These are phyloP conservation scores for Telmatochromis brachygnathus DNA, from an alignment of 2,113 vertebrate species.

Conservation along the genomic window DNA sequence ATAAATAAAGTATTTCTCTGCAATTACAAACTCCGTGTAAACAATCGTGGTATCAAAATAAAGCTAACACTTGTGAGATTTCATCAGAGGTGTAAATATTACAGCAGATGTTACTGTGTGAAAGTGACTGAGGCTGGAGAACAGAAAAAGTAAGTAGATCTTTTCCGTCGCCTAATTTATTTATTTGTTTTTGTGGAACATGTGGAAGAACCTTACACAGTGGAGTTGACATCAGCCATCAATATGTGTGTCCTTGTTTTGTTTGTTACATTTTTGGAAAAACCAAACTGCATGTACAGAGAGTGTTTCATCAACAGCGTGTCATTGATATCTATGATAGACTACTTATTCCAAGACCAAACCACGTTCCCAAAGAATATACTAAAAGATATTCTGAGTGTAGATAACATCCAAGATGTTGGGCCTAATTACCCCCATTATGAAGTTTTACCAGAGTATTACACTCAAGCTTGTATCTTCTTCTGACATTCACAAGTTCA, in stretches of 20 bases:
- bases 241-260: not conserved
- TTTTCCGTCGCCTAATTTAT: not conserved
- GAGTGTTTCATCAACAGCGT: accelerated
- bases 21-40: not conserved
- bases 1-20: not conserved
- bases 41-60: not conserved
- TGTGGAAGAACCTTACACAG: not conserved
- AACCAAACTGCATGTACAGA: not conserved
- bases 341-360: not conserved
- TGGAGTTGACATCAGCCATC: not conserved
- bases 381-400: accelerated
- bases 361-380: accelerated
- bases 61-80: not conserved
- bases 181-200: not conserved
- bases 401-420: not conserved
- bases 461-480: not conserved
- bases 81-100: not conserved
- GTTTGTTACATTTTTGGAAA: not conserved
- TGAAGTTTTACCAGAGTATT: not conserved
- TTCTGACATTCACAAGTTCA: not conserved
- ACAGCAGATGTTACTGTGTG: not conserved
- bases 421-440: not conserved
- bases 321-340: not conserved
- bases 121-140: not conserved
- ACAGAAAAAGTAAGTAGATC: not conserved